phyloP scores from a whole-genome alignment of 1,140 invertebrate species.

The Bombus difficillimus region DNA sequence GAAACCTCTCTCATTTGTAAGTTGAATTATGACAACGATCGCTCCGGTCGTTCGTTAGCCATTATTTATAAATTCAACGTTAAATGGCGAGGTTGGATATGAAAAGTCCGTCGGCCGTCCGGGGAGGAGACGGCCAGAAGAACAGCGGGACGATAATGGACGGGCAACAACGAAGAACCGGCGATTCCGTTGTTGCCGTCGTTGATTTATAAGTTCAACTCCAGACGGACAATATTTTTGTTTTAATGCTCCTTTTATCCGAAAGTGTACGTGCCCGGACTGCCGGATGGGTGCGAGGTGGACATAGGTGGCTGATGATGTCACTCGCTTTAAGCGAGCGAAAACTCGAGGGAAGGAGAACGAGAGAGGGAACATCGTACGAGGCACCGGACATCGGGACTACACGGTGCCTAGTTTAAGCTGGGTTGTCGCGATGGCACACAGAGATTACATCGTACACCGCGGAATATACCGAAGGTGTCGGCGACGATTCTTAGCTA shows the following conservation, averaged over 20 bases:
- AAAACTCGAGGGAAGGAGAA: slow-evolving; percentile 35
- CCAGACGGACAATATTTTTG: slow-evolving; percentile 74
- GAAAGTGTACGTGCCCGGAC: slow-evolving; percentile 75
- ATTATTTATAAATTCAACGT: slow-evolving; percentile 57
- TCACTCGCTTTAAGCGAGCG: slow-evolving; percentile 67
- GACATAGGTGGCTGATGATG: slow-evolving; percentile 79
- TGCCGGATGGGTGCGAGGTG: slow-evolving; percentile 72
- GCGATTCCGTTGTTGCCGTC: slow-evolving; percentile 57
- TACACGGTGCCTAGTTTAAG: slow-evolving; percentile 77
- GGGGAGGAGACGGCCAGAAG: slow-evolving; percentile 23
- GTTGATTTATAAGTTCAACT: slow-evolving; percentile 78
- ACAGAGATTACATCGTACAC: slow-evolving; percentile 77
- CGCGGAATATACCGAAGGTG: slow-evolving; percentile 67
- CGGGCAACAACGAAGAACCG: slow-evolving; percentile 53
- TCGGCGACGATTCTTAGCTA: slow-evolving; percentile 61
- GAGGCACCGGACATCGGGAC: slow-evolving; percentile 71
- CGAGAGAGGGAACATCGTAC: slow-evolving; percentile 61
- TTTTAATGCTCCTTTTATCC: slow-evolving; percentile 71
- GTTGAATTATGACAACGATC: slow-evolving; percentile 56
- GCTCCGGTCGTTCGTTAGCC: slow-evolving; percentile 39
- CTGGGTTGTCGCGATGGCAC: slow-evolving; percentile 77
- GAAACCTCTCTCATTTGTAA: slow-evolving; percentile 50
- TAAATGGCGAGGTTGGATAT: slow-evolving; percentile 15
- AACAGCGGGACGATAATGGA: slow-evolving; percentile 62
- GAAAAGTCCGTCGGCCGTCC: slow-evolving; percentile 20